Evolutionary conservation across 2,113 vertebrate species (phyloP).

Genomic region (Dicrurus megarhynchus): DNA sequence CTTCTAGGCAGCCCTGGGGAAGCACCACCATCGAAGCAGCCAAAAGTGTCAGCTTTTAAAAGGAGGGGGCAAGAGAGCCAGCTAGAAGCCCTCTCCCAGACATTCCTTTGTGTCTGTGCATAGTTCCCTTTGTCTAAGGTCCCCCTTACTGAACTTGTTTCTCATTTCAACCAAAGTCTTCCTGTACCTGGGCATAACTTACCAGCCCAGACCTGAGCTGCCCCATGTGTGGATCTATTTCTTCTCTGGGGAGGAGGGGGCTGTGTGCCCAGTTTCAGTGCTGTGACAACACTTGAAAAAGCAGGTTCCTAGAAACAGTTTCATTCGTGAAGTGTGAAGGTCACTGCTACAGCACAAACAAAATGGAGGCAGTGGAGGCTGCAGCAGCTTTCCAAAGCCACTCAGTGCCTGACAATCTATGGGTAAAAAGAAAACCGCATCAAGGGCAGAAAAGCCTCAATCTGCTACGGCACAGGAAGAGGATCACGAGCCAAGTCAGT

Average conservation of each 20-base stretch:
- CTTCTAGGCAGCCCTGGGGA: neutral
- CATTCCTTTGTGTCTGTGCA: neutral
- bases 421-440: constrained; percentile 30
- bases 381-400: constrained; percentile 1
- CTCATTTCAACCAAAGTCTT: neutral
- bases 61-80: neutral
- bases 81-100: neutral
- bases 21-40: neutral
- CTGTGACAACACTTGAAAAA: constrained; percentile 11
- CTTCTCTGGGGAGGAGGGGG: neutral
- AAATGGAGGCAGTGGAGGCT: constrained; percentile 25
- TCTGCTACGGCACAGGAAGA: neutral
- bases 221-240: neutral
- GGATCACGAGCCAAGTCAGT: neutral
- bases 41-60: neutral
- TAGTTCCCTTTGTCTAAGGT: constrained; percentile 8
- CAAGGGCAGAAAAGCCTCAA: constrained; percentile 12
- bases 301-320: constrained; percentile 38
- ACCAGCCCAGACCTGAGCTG: neutral
- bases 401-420: neutral
- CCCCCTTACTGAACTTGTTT: neutral
- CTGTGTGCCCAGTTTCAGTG: neutral
- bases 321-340: constrained; percentile 59
- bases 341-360: constrained; percentile 59
- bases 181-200: neutral